Conservation (phyloP, 2,797 vertebrate genomes). For the Eurystomus glaucurus region DNA sequence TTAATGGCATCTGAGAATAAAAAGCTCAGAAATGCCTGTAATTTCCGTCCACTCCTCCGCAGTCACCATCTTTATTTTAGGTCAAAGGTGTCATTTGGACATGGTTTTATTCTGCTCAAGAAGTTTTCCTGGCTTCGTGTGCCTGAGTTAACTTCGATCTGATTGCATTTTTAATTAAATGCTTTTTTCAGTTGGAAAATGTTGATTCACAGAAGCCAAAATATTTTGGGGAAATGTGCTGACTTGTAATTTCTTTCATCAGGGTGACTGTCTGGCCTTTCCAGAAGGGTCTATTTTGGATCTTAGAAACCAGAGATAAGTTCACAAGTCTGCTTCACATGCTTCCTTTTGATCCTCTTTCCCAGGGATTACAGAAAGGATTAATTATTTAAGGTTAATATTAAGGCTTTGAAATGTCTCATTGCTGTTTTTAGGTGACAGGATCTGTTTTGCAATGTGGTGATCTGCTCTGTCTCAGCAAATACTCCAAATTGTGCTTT, state of each 20-base stretch:
- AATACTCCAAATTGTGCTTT: neutral
- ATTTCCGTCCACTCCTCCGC: neutral
- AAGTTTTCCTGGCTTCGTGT: neutral
- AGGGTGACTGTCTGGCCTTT: neutral
- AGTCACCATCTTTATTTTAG: neutral
- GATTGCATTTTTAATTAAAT: neutral
- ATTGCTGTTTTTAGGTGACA: neutral
- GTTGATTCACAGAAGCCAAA: neutral
- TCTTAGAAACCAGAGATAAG: neutral
- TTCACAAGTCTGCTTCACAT: neutral
- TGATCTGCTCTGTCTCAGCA: neutral
- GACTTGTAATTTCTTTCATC: neutral
- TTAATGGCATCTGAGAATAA: neutral
- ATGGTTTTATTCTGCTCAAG: neutral
- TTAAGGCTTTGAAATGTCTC: neutral
- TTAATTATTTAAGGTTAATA: slow-evolving; percentile 9
- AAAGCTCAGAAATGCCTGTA: neutral
- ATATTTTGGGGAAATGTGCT: neutral
- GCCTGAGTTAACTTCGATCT: neutral
- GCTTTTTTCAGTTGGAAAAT: neutral
- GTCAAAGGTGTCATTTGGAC: accelerated
- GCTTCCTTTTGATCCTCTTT: neutral
- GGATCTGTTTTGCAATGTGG: neutral
- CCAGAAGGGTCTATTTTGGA: slow-evolving; percentile 11
- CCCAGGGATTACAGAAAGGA: neutral